These are phyloP conservation scores for Myotis pilosus DNA, from an alignment of 2,797 vertebrate genomes.

Conservation along the genomic window DNA sequence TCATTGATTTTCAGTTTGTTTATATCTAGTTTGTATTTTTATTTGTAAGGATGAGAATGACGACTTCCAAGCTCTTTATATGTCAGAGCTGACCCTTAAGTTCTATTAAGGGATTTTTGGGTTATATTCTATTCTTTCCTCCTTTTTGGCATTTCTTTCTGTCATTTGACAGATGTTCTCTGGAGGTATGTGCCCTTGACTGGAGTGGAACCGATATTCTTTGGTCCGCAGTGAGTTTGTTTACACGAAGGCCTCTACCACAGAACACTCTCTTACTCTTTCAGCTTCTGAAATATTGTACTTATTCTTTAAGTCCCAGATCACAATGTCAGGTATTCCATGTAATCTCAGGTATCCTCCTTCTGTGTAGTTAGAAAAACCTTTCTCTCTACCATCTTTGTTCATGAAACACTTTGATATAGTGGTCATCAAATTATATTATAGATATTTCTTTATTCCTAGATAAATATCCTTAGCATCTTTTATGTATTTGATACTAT, in stretches of 20 bases:
- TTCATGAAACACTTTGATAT: neutral
- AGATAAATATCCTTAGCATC: neutral
- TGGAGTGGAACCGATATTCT: no score
- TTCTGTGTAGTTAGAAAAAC: neutral
- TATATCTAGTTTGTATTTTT: neutral
- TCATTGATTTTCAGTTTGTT: neutral
- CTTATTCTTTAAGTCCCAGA: neutral
- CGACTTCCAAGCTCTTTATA: neutral
- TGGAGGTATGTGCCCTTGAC: neutral
- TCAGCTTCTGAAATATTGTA: neutral
- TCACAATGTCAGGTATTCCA: neutral
- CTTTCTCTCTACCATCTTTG: neutral
- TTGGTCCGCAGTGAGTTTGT: neutral
- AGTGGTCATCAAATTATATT: neutral
- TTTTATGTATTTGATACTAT: neutral
- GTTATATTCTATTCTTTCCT: neutral
- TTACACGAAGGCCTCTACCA: neutral
- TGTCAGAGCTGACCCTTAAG: neutral
- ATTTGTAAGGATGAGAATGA: neutral
- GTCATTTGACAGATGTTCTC: neutral
- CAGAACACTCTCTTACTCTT: neutral
- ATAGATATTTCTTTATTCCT: neutral
- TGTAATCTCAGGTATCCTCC: neutral
- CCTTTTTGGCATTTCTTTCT: neutral
- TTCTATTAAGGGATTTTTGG: neutral